Evolutionary conservation across 2,888 invertebrate genomes (phyloP).

Genomic region (Molanna angustata): DNA sequence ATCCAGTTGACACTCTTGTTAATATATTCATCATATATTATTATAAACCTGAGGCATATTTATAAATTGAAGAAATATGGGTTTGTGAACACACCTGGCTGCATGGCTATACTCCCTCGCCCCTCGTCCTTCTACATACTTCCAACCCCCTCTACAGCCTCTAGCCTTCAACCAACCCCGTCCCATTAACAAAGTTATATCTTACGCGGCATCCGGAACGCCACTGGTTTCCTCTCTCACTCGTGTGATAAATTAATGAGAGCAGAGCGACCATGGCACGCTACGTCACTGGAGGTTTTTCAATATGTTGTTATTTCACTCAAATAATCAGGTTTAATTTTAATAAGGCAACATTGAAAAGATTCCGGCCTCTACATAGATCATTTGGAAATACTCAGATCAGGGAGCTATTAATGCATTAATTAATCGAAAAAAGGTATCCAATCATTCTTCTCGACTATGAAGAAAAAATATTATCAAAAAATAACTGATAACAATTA

Average conservation of each 20-base stretch:
- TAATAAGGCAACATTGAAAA: no score
- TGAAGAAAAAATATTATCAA: no score
- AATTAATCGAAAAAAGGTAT: no score
- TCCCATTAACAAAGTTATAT: conserved; percentile 28
- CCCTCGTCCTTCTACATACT: no score
- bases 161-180: conserved; percentile 11
- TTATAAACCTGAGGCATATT: background rate
- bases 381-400: no score
- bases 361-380: no score
- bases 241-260: conserved; percentile 29
- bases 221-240: conserved; percentile 10
- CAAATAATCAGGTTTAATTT: no score
- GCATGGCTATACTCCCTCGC: background rate
- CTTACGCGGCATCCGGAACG: conserved; percentile 21
- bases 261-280: conserved; percentile 1
- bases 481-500: no score
- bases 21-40: background rate
- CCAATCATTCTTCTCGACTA: no score
- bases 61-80: conserved; percentile 5
- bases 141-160: no score
- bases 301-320: conserved; percentile 5
- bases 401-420: no score
- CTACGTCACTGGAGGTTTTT: conserved; percentile 11
- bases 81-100: conserved; percentile 8
- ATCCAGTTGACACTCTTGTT: background rate